These are phyloP conservation scores for Syngnathus typhle DNA, from an alignment of 2,113 vertebrate genomes.

Conservation along the genomic window DNA sequence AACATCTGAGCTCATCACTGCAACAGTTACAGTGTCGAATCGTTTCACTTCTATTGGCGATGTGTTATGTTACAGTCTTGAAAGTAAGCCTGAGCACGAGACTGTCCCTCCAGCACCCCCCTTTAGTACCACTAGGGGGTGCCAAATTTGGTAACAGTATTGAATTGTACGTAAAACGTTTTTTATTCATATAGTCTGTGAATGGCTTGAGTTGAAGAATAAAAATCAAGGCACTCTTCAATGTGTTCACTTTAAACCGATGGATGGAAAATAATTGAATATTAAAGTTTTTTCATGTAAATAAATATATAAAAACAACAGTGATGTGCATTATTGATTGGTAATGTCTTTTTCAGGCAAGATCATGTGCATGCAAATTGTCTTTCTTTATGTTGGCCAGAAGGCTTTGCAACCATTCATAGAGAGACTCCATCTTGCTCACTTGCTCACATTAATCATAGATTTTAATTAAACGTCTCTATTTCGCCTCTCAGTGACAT, in stretches of 20 bases:
- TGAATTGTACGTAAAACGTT: not conserved
- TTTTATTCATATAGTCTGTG: not conserved
- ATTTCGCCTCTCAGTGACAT: slow-evolving; percentile 38
- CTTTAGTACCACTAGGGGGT: not conserved
- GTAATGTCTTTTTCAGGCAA: too few relatives aligned
- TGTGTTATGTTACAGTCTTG: not conserved
- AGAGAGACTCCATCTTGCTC: slow-evolving; percentile 14
- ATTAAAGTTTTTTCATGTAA: too few relatives aligned
- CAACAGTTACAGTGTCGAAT: not conserved
- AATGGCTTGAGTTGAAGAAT: not conserved
- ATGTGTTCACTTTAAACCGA: too few relatives aligned
- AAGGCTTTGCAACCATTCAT: too few relatives aligned
- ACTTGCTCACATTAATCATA: slow-evolving; percentile 47
- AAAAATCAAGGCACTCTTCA: too few relatives aligned
- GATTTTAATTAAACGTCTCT: slow-evolving; percentile 56
- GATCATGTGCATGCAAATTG: too few relatives aligned
- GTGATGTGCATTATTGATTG: too few relatives aligned
- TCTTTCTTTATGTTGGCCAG: too few relatives aligned
- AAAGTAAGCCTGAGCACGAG: not conserved
- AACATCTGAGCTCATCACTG: not conserved
- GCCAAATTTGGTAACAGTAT: not conserved
- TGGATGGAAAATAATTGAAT: too few relatives aligned
- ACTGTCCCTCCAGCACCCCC: not conserved
- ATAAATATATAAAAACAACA: too few relatives aligned
- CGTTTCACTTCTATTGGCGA: not conserved